A percentile compares a stretch with the other conserved stretches of the same genome.
Conservation (phyloP, 2,888 invertebrate species). For the Tenthredo scrophulariae region DNA sequence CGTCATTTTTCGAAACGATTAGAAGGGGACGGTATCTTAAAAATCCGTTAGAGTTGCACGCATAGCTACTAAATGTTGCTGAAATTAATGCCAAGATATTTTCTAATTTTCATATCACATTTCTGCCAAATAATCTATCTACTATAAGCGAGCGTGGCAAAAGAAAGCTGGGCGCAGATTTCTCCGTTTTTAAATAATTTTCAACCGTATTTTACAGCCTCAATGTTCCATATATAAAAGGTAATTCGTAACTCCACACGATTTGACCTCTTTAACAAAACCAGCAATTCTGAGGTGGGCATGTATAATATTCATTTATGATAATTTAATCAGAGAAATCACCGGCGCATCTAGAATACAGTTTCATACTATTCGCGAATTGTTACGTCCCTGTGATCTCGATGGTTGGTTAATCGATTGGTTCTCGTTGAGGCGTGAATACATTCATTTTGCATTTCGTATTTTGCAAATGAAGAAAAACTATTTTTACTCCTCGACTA, state of each 20-base stretch:
- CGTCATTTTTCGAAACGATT: background rate
- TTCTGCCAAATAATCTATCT: background rate
- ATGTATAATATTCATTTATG: slow-evolving; percentile 9
- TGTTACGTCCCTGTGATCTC: background rate
- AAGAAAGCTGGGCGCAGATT: slow-evolving; percentile 7
- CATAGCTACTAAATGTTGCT: background rate
- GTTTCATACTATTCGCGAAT: background rate
- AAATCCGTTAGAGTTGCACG: background rate
- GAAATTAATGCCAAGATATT: background rate
- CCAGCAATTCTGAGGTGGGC: background rate
- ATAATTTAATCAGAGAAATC: background rate
- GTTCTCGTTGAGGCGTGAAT: background rate
- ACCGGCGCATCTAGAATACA: background rate
- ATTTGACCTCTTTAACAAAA: background rate
- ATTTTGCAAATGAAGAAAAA: background rate
- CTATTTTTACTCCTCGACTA: background rate
- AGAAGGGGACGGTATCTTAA: background rate
- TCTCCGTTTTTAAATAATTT: background rate
- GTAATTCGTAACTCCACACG: slow-evolving; percentile 27
- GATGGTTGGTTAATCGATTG: background rate
- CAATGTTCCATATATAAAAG: slow-evolving; percentile 41
- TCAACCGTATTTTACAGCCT: background rate
- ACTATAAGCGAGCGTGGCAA: background rate
- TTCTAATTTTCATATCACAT: background rate
- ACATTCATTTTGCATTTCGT: background rate